These are phyloP conservation scores for Gymnorhina tibicen DNA, from an alignment of 2,113 vertebrate species.

Conservation along the genomic window DNA sequence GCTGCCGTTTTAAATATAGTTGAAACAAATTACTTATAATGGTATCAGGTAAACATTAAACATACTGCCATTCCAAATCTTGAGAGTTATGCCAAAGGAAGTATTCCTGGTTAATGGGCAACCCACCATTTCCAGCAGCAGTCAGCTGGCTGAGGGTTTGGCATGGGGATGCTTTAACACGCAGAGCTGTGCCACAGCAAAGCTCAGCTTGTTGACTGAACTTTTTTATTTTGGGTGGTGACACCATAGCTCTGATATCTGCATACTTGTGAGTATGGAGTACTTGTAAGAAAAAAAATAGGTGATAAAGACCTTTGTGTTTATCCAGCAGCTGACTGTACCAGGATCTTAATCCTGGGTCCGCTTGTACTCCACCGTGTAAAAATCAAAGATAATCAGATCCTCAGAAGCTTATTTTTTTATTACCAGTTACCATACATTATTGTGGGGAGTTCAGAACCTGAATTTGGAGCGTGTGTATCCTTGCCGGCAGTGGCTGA, in stretches of 20 bases:
- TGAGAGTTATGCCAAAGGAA: not conserved
- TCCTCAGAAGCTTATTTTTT: not conserved
- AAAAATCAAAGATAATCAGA: not conserved
- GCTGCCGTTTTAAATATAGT: not conserved
- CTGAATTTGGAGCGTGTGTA: not conserved
- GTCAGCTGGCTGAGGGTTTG: not conserved
- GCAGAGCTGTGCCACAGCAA: not conserved
- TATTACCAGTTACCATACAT: rapidly evolving
- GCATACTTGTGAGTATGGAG: not conserved
- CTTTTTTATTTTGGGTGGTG: not conserved
- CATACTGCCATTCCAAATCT: not conserved
- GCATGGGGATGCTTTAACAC: not conserved
- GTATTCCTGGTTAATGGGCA: not conserved
- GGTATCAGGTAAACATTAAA: not conserved
- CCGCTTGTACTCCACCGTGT: not conserved
- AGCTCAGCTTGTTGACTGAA: not conserved
- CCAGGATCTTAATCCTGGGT: not conserved
- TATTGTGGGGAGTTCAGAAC: not conserved
- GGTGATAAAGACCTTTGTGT: not conserved
- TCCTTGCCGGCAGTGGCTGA: not conserved
- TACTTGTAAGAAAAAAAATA: not conserved
- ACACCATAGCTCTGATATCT: not conserved
- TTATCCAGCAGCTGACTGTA: not conserved
- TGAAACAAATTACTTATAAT: not conserved
- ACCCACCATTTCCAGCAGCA: not conserved